Base-by-base conservation (phyloP, 2,888 invertebrate genomes). In the Rhagophthalmus giganteus region DNA sequence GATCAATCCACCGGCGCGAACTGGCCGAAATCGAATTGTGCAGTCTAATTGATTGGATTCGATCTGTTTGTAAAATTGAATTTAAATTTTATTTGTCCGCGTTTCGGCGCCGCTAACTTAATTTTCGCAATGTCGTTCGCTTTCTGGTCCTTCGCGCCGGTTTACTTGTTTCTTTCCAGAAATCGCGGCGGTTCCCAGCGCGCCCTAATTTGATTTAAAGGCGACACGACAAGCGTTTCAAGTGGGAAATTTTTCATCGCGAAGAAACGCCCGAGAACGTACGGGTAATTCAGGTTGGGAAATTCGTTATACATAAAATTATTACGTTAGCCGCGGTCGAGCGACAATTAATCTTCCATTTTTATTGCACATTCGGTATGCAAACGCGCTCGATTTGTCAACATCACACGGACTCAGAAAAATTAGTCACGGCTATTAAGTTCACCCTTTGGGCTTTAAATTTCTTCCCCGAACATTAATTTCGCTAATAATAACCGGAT, bases 401-500 rank as follows among this genome's bases (percentile, higher is more conserved):
- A 47, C 52, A 46, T 46, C 35, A 51, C 34, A 45, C 35, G 35
- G 45, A 52, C 39, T 47, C 27, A 34, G 42, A 52, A 47, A 46
- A 53, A 53, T 53, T 53, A 53, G 53, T 47, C 20, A 48, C 39
- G 44, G 54, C 48, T 54, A 54, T 54, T 54, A 54, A 54, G 48
- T 44, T 48, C 48, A 54, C 54, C 54, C 40, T 50, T 38, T 33
- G 38, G 32, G 48, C 48, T 48, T 39, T 33, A 44, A 47, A 44
- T 40, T 49, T 44, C 53, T 49, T 53, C 54, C 31, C 38, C 34
- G 54, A 53, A 54, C 48, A 54, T 54, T 53, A 53, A 53, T 53
- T 53, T 53, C 30, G 44, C 48, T 54, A 54, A 54, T 54, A 54
- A 49, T 38, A 49, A 54, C 54, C 54, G 54, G 54, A 54, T 54